Base-by-base conservation (phyloP, 2,113 vertebrate genomes). In the Pan paniscus region DNA sequence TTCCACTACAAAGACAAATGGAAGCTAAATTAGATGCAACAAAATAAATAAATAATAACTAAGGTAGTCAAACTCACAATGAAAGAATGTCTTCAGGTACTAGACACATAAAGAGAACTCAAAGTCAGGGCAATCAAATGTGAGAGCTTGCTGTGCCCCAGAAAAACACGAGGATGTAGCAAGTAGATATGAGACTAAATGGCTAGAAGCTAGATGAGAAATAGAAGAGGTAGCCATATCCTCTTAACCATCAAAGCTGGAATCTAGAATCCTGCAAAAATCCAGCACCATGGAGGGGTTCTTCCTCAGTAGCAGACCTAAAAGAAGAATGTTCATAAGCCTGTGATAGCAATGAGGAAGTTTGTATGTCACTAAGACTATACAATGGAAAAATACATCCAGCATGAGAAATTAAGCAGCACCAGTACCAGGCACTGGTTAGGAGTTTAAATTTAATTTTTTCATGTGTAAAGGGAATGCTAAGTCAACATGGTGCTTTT, bases 101-200 rank as follows among this genome's bases (percentile, higher is more conserved):
- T 50, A 8, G 13, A 8, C 20, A 46, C 6, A n/a, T 13, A 68
- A 17, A n/a, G 13, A 67, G 27, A 55, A 46, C 73, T 55, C 72
- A 25, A 64, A 75, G 27, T 17, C n/a, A 38, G 67, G 23, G 6
- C 6, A 23, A 23, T 40, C 32, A 72, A 50, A 50, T 2, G 7
- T 40, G 52, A 23, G 35, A 12, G 38, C 1, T 8, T 40, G 18
- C 11, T 8, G 10, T 17, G 18, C 20, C 18, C 32, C 35, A 17
- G 25, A 5, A 43, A 18, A 27, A n/a, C 3, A 40, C 8, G 13
- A 35, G 5, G 48, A 8, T 9, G 0, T 1, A 20, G 46, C 27
- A 32, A 25, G 57, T 40, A 7, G 14, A 4, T 8, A 35, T 25
- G 59, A 79, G 59, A 17, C 83, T 46, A 6, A 9, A 6, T 18